Percentiles rank a stretch among this genome's conserved stretches.
phyloP scores from a whole-genome alignment of 2,888 invertebrate species.

The Acleris literana region DNA sequence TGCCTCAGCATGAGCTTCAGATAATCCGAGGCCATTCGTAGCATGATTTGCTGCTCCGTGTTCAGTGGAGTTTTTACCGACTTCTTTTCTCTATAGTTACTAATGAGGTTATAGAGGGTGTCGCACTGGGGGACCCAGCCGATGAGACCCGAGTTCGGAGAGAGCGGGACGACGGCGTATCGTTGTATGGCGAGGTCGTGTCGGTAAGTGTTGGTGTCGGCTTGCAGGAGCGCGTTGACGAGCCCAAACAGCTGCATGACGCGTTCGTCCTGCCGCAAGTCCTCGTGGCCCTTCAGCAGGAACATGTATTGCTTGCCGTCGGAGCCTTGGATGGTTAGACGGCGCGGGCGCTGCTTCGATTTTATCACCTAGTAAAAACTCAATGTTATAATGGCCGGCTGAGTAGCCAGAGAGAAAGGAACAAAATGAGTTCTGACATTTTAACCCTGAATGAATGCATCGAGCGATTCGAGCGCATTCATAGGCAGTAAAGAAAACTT shows the following conservation, averaged over 20 bases:
- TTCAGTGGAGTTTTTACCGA: constrained; percentile 91
- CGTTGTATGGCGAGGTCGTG: constrained; percentile 92
- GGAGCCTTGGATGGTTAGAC: constrained; percentile 95
- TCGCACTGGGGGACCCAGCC: constrained; percentile 99
- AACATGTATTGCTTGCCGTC: constrained; percentile 99
- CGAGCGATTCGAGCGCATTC: no score
- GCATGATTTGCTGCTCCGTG: constrained; percentile 98
- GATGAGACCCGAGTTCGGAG: constrained; percentile 98
- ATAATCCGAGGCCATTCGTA: constrained; percentile 98
- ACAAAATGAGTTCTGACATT: no score
- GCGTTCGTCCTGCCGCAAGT: constrained; percentile 98
- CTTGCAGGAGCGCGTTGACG: constrained; percentile 96
- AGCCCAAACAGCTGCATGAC: constrained; percentile 99
- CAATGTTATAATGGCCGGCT: not conserved
- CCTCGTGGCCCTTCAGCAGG: constrained; percentile 99
- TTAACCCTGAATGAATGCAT: no score
- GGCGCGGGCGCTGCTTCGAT: constrained; percentile 98
- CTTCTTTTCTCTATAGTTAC: constrained; percentile 98
- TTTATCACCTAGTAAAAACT: constrained; percentile 91
- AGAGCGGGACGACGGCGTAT: constrained; percentile 98
- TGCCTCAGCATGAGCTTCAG: constrained; percentile 98
- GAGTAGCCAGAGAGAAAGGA: no score
- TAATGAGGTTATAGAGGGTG: constrained; percentile 97
- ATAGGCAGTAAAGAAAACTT: no score
- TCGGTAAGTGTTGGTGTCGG: constrained; percentile 97